Evolutionary conservation across 2,797 vertebrate species (phyloP), one percentile per base, ranked within the genome.

Genomic region (Ctenochaetus hawaiiensis): DNA sequence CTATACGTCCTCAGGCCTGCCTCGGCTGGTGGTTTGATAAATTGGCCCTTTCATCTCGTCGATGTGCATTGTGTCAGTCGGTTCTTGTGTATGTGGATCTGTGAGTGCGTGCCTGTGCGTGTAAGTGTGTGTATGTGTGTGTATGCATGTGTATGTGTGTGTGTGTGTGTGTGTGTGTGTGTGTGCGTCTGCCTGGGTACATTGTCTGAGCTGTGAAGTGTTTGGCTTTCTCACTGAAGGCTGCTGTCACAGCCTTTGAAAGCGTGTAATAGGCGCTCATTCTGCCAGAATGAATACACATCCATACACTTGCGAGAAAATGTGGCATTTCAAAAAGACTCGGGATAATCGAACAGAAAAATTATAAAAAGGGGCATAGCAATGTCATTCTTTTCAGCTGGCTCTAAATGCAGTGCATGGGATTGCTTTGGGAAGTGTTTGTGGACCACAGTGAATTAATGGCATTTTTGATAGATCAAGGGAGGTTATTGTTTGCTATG

Each of bases 241-340:
- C 90, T 88, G 90, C 94, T 94, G 93, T 94, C 93, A 94, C 87
- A 91, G 93, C 84, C 83, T 83, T 87, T 93, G 89, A 93, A 92
- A 93, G 92, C 87, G 60, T 94, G 89, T 95, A 93, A 94, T 92
- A 89, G 85, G 78, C 75, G 87, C 75, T 87, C 83, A 93, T 95
- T 95, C 89, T 92, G 79, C 68, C 48, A 37, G 85, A 91, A 89
- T 92, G 89, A 92, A 93, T 89, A 80, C 90, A 73, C 81, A 90
- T 90, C 91, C 87, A 90, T 88, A 87, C 45, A 85, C 68, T 59
- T 59, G 83, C 8, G 63, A 79, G 73, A 86, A 88, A 91, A 87
- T 89, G 81, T 88, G 84, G 70, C 78, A 75, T 87, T 90, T 83
- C 65, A 78, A 73, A 89, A 89, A 74, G 70, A 85, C 69, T 82